These are phyloP conservation scores for Xylota sylvarum DNA, from an alignment of 2,888 invertebrate species.

Conservation along the genomic window DNA sequence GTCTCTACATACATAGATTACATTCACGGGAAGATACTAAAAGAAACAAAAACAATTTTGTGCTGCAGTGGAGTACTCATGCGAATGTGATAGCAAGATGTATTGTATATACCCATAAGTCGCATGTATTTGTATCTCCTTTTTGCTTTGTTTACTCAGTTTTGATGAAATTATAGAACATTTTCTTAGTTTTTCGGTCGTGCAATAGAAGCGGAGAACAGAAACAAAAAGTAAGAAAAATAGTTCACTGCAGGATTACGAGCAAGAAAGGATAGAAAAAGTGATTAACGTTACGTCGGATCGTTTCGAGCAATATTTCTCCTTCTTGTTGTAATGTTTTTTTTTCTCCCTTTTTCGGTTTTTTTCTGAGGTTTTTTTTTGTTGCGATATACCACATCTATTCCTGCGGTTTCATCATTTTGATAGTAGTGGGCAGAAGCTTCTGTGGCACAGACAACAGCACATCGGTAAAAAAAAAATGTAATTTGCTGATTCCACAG, in stretches of 20 bases:
- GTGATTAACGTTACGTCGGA: conserved; percentile 55
- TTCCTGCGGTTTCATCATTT: conserved; percentile 65
- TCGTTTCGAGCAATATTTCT: conserved; percentile 55
- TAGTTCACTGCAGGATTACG: conserved; percentile 48
- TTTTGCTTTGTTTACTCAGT: conserved; percentile 46
- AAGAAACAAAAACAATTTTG: neutral
- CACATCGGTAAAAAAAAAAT: conserved; percentile 38
- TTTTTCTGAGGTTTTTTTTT: conserved; percentile 28
- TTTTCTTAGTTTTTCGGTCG: conserved; percentile 49
- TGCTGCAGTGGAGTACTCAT: neutral
- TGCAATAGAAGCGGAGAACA: neutral
- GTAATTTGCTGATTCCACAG: conserved; percentile 72
- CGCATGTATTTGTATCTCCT: neutral
- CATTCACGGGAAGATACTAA: neutral
- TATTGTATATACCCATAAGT: neutral
- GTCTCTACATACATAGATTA: conserved; percentile 9
- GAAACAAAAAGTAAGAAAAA: conserved; percentile 39
- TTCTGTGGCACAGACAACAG: conserved; percentile 45
- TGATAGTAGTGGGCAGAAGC: conserved; percentile 60
- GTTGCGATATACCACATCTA: conserved; percentile 31
- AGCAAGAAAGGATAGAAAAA: conserved; percentile 33
- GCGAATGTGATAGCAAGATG: neutral
- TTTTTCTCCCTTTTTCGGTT: conserved; percentile 41
- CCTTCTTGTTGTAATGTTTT: conserved; percentile 44
- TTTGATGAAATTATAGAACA: conserved; percentile 59